Evolutionary conservation across 2,888 invertebrate genomes (phyloP).

Genomic region (Aricia artaxerxes): DNA sequence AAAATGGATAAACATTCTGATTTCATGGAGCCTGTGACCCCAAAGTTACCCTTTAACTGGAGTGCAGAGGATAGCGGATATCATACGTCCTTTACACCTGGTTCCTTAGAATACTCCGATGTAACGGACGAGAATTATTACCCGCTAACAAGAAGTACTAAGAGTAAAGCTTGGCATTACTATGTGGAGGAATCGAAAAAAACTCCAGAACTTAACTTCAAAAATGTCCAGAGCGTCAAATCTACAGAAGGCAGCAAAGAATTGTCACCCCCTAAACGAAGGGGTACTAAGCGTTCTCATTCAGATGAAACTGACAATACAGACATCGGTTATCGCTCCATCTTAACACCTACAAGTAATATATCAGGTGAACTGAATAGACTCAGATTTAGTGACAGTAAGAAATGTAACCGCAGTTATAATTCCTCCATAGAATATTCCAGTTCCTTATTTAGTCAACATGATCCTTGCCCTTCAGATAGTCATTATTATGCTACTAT

Average conservation of each 20-base stretch:
- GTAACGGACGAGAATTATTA: constrained; percentile 53
- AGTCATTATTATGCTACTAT: constrained; percentile 46
- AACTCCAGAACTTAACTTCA: constrained; percentile 13
- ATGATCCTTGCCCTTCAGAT: constrained; percentile 34
- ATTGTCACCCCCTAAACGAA: constrained; percentile 57
- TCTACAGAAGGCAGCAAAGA: constrained; percentile 45
- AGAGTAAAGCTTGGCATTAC: constrained; percentile 22
- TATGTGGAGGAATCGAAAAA: constrained; percentile 22
- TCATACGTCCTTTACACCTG: constrained; percentile 67
- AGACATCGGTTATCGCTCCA: constrained; percentile 47
- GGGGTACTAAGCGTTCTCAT: constrained; percentile 61
- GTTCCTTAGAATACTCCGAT: constrained; percentile 62
- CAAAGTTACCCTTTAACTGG: constrained; percentile 55
- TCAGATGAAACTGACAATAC: constrained; percentile 53
- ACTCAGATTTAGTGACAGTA: constrained; percentile 63
- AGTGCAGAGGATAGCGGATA: constrained; percentile 74
- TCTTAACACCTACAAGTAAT: constrained; percentile 66
- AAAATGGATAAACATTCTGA: constrained; percentile 63
- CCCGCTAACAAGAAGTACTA: constrained; percentile 17
- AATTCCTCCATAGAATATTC: constrained; percentile 39
- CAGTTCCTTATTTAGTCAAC: constrained; percentile 29
- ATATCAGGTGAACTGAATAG: constrained; percentile 68
- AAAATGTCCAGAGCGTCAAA: constrained; percentile 34
- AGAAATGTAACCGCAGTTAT: constrained; percentile 44
- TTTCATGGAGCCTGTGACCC: constrained; percentile 55